Percentiles rank a stretch among this genome's conserved stretches.
These are phyloP conservation scores for Phalacrocorax aristotelis DNA, from an alignment of 2,113 vertebrate species.

Conservation along the genomic window DNA sequence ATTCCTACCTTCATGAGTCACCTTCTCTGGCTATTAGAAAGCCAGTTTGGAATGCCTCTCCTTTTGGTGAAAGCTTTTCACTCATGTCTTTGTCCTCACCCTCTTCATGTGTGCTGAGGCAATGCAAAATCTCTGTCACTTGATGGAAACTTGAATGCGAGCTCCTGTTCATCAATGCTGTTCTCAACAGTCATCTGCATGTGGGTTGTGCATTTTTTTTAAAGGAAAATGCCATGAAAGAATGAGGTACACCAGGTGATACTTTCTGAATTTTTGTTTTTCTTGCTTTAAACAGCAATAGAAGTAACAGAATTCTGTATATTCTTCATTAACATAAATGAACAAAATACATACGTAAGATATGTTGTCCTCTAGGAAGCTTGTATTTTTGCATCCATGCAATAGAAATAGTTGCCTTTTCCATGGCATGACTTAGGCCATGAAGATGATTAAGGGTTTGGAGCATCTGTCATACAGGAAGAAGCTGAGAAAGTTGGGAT, in stretches of 20 bases:
- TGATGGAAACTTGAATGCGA: not conserved
- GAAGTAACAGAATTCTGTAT: not conserved
- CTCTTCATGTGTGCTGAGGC: not conserved
- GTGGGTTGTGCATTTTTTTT: not conserved
- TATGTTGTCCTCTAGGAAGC: not conserved
- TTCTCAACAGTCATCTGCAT: not conserved
- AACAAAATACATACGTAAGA: not conserved
- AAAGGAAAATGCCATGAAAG: not conserved
- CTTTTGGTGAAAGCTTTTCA: not conserved
- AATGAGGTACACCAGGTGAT: not conserved
- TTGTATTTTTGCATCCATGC: not conserved
- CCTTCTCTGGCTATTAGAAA: not conserved
- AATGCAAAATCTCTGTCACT: not conserved
- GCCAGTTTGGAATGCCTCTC: not conserved
- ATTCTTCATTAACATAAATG: not conserved
- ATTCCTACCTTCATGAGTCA: not conserved
- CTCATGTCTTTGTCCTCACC: not conserved
- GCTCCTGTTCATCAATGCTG: not conserved
- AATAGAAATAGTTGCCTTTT: not conserved
- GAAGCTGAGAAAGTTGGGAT: not conserved
- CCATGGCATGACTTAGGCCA: not conserved
- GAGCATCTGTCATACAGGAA: not conserved
- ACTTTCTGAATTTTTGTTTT: not conserved
- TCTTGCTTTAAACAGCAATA: not conserved
- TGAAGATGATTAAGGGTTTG: not conserved